Conservation (phyloP, 2,888 invertebrate species). For the Pelosia muscerda region DNA sequence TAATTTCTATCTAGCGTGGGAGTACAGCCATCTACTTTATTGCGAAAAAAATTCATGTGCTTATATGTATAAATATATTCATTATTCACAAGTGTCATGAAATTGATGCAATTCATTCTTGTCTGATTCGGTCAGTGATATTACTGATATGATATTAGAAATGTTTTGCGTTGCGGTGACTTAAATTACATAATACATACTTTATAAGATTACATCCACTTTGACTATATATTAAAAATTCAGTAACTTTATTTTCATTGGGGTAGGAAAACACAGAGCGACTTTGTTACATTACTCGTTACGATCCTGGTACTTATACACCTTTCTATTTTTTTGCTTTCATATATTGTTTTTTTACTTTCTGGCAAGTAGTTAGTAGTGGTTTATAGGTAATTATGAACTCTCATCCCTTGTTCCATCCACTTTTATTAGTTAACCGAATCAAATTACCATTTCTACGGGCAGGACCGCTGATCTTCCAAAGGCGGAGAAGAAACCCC, state of each 20-base stretch:
- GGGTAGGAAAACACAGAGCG: too few relatives aligned
- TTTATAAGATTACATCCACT: too few relatives aligned
- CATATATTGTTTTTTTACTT: too few relatives aligned
- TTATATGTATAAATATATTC: constrained; percentile 32
- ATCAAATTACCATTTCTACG: not conserved
- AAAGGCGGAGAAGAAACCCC: not conserved
- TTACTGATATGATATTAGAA: not conserved
- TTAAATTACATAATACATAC: not conserved
- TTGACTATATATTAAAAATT: too few relatives aligned
- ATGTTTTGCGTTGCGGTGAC: not conserved
- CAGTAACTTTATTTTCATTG: too few relatives aligned
- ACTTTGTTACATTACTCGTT: too few relatives aligned
- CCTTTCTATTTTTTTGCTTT: too few relatives aligned
- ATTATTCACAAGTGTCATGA: constrained; percentile 41
- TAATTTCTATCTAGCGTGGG: constrained; percentile 54
- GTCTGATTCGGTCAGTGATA: constrained; percentile 1
- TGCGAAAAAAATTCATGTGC: constrained; percentile 47
- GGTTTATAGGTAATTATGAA: too few relatives aligned
- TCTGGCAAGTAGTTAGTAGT: too few relatives aligned
- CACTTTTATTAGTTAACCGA: too few relatives aligned
- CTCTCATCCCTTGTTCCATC: too few relatives aligned
- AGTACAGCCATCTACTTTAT: constrained; percentile 49
- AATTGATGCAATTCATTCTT: constrained; percentile 37
- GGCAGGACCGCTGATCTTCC: not conserved
- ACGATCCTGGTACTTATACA: too few relatives aligned